phyloP scores from a whole-genome alignment of 2,888 invertebrate genomes.

The Hyposoter didymator region DNA sequence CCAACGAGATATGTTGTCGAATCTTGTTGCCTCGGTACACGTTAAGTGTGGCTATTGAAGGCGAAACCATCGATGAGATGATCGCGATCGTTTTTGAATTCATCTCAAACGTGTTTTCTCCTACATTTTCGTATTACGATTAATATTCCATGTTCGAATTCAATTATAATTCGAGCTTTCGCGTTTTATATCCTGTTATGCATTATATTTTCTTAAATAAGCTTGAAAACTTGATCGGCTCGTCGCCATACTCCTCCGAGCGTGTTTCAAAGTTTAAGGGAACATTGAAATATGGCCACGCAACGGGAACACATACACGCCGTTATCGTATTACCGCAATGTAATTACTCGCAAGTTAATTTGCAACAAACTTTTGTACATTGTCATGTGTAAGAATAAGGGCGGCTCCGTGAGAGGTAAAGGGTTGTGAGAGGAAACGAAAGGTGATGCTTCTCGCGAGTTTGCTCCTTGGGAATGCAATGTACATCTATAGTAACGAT shows the following conservation, averaged over 20 bases:
- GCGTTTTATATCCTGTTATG: not conserved
- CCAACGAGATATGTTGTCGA: too few species aligned
- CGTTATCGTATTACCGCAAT: slow-evolving; percentile 12
- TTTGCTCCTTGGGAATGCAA: slow-evolving; percentile 50
- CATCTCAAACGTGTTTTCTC: not conserved
- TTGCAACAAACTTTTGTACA: slow-evolving; percentile 54
- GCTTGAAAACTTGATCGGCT: too few species aligned
- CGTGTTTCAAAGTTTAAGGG: not conserved
- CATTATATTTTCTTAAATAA: not conserved
- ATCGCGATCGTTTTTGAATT: not conserved
- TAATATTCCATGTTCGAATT: not conserved
- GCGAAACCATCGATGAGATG: slow-evolving; percentile 1
- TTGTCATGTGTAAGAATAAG: slow-evolving; percentile 47
- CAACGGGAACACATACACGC: not conserved
- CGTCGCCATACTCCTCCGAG: too few species aligned
- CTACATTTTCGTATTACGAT: not conserved
- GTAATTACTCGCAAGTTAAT: slow-evolving; percentile 56
- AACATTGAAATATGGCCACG: not conserved
- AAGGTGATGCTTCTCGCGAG: slow-evolving; percentile 31
- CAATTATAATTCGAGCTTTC: not conserved
- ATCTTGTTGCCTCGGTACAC: not conserved
- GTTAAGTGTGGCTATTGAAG: not conserved
- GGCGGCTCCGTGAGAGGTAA: not conserved
- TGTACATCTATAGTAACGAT: slow-evolving; percentile 51
- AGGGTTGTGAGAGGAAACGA: not conserved